phyloP scores from a whole-genome alignment of 2,888 invertebrate species.

The Calliscelio sp. region DNA sequence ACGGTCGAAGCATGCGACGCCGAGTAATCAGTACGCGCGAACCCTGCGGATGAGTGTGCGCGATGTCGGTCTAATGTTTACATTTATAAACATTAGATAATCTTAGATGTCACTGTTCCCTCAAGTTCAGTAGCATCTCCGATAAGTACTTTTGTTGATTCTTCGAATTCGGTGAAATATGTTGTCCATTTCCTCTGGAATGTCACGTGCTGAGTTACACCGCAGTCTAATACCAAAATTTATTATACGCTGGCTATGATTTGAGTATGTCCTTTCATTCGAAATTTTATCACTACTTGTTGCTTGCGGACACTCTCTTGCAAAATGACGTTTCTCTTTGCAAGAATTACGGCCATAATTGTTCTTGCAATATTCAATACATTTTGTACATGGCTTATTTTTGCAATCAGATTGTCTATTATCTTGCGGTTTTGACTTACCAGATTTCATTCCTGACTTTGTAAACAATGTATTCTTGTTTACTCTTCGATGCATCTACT shows the following conservation, averaged over 20 bases:
- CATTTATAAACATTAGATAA: too few relatives aligned
- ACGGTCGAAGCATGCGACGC: too few relatives aligned
- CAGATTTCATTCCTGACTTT: neutral
- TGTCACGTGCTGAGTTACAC: neutral
- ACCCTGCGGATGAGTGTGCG: too few relatives aligned
- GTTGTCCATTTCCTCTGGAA: neutral
- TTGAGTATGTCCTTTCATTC: neutral
- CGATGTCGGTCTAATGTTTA: too few relatives aligned
- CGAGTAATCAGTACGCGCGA: too few relatives aligned
- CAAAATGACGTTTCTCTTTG: neutral
- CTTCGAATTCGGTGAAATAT: neutral
- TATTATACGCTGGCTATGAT: neutral
- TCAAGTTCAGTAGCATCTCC: constrained; percentile 74
- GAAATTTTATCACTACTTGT: neutral
- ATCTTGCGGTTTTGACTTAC: neutral
- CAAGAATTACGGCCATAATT: neutral
- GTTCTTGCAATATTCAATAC: constrained; percentile 1
- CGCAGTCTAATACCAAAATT: constrained; percentile 3
- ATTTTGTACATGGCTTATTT: constrained; percentile 4
- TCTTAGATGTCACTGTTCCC: too few relatives aligned
- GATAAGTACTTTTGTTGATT: constrained; percentile 35
- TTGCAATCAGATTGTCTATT: neutral
- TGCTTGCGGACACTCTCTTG: neutral
- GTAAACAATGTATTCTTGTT: neutral
- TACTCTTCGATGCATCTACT: neutral